A percentile compares a stretch with the other conserved stretches of the same genome.
Evolutionary conservation across 2,113 vertebrate species (phyloP).

Genomic region (Balaeniceps rex): DNA sequence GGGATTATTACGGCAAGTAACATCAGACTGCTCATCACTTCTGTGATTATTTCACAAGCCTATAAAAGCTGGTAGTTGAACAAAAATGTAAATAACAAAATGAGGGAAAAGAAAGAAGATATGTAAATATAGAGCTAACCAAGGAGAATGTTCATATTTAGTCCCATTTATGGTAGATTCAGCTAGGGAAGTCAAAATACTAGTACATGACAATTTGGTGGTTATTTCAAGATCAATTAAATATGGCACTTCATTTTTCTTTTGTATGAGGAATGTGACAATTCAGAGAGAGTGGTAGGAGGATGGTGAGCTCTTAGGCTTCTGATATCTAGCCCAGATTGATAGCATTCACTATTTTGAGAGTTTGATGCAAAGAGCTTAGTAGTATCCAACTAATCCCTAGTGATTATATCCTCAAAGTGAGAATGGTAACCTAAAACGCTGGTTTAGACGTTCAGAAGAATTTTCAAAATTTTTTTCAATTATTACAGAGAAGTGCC

Average conservation of each 20-base stretch:
- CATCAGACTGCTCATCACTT: neutral
- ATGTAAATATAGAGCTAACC: neutral
- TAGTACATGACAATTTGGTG: neutral
- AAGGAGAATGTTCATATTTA: neutral
- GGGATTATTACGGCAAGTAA: neutral
- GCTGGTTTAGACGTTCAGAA: neutral
- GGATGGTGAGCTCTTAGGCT: neutral
- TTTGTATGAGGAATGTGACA: neutral
- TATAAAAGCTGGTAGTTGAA: neutral
- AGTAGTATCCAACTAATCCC: neutral
- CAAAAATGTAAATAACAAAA: neutral
- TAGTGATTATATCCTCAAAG: neutral
- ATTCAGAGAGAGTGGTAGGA: neutral
- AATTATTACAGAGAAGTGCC: neutral
- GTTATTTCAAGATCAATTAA: neutral
- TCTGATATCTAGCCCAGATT: neutral
- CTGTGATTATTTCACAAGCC: neutral
- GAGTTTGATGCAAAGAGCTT: neutral
- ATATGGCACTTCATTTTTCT: neutral
- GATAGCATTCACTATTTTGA: neutral
- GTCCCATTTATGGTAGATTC: neutral
- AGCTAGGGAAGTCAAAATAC: neutral
- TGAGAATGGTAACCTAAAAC: neutral
- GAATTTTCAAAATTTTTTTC: neutral
- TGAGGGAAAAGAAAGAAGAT: neutral